These are phyloP conservation scores for Diachasmimorpha longicaudata DNA, from an alignment of 1,140 invertebrate species.

Conservation along the genomic window DNA sequence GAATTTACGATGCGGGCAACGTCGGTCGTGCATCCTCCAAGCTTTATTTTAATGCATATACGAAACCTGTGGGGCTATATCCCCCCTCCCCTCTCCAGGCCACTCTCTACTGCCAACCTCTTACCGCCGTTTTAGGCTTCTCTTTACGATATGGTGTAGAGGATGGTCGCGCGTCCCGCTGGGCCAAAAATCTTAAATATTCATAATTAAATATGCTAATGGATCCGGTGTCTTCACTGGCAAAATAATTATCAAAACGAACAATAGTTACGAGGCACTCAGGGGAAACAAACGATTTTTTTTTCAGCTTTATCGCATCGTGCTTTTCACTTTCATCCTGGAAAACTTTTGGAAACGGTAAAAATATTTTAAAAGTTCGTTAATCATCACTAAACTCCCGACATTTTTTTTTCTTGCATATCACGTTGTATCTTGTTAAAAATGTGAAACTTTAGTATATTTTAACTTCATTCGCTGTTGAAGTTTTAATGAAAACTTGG, in stretches of 20 bases:
- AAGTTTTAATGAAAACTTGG: background rate
- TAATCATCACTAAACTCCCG: slow-evolving; percentile 7
- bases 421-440: background rate
- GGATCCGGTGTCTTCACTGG: slow-evolving; percentile 54
- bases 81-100: too few species aligned
- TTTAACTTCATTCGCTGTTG: background rate
- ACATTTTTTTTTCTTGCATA: background rate
- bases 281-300: slow-evolving; percentile 15
- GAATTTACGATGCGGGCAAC: slow-evolving; percentile 54
- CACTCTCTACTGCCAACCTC: background rate
- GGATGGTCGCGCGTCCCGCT: slow-evolving; percentile 44
- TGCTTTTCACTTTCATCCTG: background rate
- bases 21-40: slow-evolving; percentile 45
- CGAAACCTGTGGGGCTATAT: slow-evolving; percentile 12
- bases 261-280: slow-evolving; percentile 45
- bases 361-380: background rate
- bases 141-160: slow-evolving; percentile 30
- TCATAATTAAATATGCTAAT: slow-evolving; percentile 64
- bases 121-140: background rate
- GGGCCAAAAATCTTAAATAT: slow-evolving; percentile 61
- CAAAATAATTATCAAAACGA: slow-evolving; percentile 59
- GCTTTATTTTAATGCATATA: slow-evolving; percentile 56
- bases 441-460: background rate
- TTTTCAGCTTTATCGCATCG: background rate
- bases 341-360: slow-evolving; percentile 17